phyloP scores from a whole-genome alignment of 2,888 invertebrate genomes.

The Eupsilia transversa region DNA sequence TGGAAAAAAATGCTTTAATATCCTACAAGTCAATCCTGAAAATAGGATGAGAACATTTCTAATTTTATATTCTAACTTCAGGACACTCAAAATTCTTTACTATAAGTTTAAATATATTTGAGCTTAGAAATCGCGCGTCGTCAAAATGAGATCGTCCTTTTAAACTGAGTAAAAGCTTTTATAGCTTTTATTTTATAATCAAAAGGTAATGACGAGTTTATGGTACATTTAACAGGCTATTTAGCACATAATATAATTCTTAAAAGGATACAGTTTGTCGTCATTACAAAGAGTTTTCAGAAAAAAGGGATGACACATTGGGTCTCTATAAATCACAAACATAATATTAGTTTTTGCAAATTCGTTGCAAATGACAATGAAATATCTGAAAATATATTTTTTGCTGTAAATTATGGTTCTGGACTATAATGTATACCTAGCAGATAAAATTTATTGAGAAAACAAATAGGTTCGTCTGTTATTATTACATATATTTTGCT shows the following conservation, averaged over 20 bases:
- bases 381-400: slow-evolving; percentile 2
- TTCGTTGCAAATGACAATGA: slow-evolving; percentile 32
- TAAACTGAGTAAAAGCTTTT: slow-evolving; percentile 49
- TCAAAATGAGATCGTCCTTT: slow-evolving; percentile 44
- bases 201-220: slow-evolving; percentile 53
- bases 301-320: slow-evolving; percentile 45
- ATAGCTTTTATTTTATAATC: slow-evolving; percentile 46
- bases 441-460: slow-evolving; percentile 5
- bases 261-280: slow-evolving; percentile 25
- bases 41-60: slow-evolving; percentile 7
- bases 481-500: not conserved
- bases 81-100: slow-evolving; percentile 13
- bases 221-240: slow-evolving; percentile 44
- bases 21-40: slow-evolving; percentile 11
- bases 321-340: slow-evolving; percentile 55
- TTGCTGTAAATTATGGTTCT: not conserved
- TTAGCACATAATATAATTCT: slow-evolving; percentile 50
- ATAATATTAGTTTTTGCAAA: slow-evolving; percentile 45
- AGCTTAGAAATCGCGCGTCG: slow-evolving; percentile 31
- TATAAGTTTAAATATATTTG: slow-evolving; percentile 31
- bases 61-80: slow-evolving; percentile 28
- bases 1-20: slow-evolving; percentile 3
- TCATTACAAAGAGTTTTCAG: slow-evolving; percentile 15
- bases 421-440: not conserved
- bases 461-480: slow-evolving; percentile 25